Percentiles rank a stretch among this genome's conserved stretches.
Conservation (phyloP, 2,797 vertebrate genomes). For the Mionectes olivaceus region DNA sequence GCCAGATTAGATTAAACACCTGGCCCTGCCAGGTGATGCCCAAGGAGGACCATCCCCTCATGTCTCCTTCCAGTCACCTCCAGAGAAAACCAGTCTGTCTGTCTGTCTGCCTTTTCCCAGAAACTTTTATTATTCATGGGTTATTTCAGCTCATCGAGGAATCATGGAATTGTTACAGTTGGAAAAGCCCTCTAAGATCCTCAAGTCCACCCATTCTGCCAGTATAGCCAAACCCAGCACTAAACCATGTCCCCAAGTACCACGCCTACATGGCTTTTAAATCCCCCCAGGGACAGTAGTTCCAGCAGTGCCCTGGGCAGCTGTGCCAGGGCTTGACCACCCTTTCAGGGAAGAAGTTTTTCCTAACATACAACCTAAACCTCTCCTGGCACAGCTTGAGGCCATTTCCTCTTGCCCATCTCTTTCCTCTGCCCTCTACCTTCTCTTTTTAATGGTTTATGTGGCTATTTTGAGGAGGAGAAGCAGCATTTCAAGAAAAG, state of each 20-base stretch:
- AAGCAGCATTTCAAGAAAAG: slow-evolving; percentile 17
- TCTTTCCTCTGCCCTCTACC: background rate
- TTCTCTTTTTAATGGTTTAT: background rate
- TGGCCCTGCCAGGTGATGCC: background rate
- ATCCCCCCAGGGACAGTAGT: background rate
- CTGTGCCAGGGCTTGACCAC: background rate
- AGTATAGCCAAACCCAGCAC: background rate
- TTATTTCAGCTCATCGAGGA: background rate
- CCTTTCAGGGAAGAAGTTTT: background rate
- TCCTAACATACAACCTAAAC: background rate
- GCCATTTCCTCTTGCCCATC: background rate
- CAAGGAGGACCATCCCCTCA: background rate
- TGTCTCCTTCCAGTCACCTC: background rate
- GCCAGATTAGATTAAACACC: background rate
- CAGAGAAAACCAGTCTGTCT: background rate
- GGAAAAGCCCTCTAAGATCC: background rate
- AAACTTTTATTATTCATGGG: background rate
- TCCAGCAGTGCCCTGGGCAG: background rate
- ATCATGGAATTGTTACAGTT: background rate
- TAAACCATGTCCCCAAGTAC: background rate
- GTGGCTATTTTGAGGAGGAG: background rate
- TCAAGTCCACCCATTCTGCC: background rate
- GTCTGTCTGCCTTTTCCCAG: background rate
- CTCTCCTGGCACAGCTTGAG: background rate
- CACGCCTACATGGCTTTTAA: background rate